Base-by-base conservation (phyloP, 2,797 vertebrate species). In the Acanthornis magna region DNA sequence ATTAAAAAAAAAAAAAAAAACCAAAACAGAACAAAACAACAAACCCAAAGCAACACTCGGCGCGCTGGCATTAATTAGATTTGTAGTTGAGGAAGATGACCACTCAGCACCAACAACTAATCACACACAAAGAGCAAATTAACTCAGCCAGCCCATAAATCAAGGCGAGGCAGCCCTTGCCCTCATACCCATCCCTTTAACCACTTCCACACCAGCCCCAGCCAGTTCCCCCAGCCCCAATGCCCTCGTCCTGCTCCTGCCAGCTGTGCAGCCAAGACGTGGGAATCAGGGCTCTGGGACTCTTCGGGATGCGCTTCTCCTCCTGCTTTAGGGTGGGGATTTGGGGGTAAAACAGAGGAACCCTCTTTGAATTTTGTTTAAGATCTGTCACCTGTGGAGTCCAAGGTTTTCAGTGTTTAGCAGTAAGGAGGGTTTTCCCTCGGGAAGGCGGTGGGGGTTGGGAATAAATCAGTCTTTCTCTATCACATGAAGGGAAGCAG, bases 131-230 rank as follows among this genome's bases (percentile, higher is more conserved):
- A 84, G 47, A 93, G 72, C 85, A 77, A 92, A 94, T 96, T 81
- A 88, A 95, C 34, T 86, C 93, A 79, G 71, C 42, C 83, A 90
- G 71, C 16, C 85, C 82, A 77, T 85, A 93, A 96, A 91, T 94
- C 85, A 78, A 27, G 78, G 25, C 8, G 4, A 74, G 38, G 76
- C 79, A 91, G 62, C 80, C 65, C 53, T 77, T 58, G 45, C n/a
- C 58, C 79, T 84, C 34, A 32, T 51, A 36, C 13, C 76, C 30
- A 1, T 58, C 68, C 66, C 51, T 81, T 85, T 95, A 94, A 95
- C 79, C 15, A 6, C 53, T 94, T 88, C 80, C 48, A 75, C 2
- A 1, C 79, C 34, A 9, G 36, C 9, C 9, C 30, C 34, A 72
- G 58, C 18, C 42, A 13, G 40, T 16, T 16, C n/a, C 19, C n/a